Conservation (phyloP, 2,113 vertebrate species). For the Melanocharis versteri region DNA sequence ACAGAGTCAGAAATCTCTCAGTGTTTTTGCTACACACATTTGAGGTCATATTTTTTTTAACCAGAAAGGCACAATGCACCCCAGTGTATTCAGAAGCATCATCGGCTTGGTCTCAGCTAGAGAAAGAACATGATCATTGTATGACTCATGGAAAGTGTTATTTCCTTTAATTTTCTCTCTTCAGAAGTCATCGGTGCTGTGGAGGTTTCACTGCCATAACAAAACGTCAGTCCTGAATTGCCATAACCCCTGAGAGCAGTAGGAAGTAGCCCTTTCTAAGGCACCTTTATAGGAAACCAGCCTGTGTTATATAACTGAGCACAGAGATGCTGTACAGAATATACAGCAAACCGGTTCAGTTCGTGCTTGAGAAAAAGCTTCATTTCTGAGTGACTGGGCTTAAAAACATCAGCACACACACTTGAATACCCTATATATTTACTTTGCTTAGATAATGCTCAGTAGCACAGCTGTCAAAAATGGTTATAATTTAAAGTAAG, state of each 20-base stretch:
- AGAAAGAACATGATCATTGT: neutral
- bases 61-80: neutral
- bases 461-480: slow-evolving; percentile 67
- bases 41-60: neutral
- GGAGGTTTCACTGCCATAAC: neutral
- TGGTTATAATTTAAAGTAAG: slow-evolving; percentile 69
- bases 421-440: slow-evolving; percentile 45
- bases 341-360: slow-evolving; percentile 36
- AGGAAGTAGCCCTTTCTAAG: neutral
- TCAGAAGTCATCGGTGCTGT: neutral
- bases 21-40: neutral
- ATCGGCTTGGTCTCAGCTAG: neutral
- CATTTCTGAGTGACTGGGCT: slow-evolving; percentile 48
- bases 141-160: neutral
- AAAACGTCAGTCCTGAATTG: slow-evolving; percentile 54
- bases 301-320: slow-evolving; percentile 32
- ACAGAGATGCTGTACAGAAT: slow-evolving; percentile 28
- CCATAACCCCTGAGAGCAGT: slow-evolving; percentile 7
- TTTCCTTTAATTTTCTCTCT: neutral
- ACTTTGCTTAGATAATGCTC: slow-evolving; percentile 54
- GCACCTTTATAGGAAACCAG: neutral
- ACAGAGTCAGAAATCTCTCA: neutral
- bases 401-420: slow-evolving; percentile 27
- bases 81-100: neutral
- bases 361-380: slow-evolving; percentile 44